Evolutionary conservation across 2,113 vertebrate genomes (phyloP).

Genomic region (Corythaixoides concolor): DNA sequence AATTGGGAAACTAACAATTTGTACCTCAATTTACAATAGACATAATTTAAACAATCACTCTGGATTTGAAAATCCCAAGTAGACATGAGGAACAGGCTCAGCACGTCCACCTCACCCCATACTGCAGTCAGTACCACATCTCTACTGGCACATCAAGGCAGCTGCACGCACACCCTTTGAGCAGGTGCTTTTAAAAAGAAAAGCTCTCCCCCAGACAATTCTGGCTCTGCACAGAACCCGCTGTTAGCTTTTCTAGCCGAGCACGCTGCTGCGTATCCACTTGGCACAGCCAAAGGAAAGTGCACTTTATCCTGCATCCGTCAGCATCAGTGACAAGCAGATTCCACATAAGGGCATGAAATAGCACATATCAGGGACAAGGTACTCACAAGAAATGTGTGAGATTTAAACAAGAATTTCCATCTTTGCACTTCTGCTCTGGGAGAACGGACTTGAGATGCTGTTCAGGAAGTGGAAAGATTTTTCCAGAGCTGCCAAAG

Average conservation of each 20-base stretch:
- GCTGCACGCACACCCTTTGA: fast-evolving
- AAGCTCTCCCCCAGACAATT: background rate
- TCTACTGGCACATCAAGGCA: background rate
- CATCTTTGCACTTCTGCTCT: background rate
- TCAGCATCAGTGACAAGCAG: constrained; percentile 41
- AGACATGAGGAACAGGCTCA: fast-evolving
- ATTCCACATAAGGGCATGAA: constrained; percentile 65
- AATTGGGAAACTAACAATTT: background rate
- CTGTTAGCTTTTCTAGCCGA: background rate
- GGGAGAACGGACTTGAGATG: background rate
- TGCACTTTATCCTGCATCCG: constrained; percentile 54
- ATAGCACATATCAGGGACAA: background rate
- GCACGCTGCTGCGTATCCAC: background rate
- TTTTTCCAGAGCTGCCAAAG: background rate
- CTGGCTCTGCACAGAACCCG: background rate
- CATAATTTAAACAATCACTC: background rate
- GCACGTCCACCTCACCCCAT: background rate
- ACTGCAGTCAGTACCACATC: background rate
- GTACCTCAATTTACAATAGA: background rate
- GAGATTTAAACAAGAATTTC: constrained; percentile 38
- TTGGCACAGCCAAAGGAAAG: constrained; percentile 61
- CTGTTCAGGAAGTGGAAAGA: background rate
- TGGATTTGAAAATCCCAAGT: background rate
- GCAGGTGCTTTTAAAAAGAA: background rate
- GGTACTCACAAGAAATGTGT: background rate